phyloP scores from a whole-genome alignment of 2,797 vertebrate genomes.

The Xerus rutilus region DNA sequence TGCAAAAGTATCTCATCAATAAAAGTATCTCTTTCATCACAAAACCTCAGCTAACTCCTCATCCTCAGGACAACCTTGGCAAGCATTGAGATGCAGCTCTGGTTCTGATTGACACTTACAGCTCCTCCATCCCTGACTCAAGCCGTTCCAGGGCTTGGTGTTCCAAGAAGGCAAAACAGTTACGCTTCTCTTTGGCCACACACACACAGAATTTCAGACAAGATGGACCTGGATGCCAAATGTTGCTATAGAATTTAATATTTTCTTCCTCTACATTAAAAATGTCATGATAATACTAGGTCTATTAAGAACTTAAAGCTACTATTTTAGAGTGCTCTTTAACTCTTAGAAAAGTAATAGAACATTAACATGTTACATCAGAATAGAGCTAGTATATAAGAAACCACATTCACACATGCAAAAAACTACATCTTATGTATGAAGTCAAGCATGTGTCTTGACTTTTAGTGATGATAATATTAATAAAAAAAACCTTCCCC shows the following conservation, averaged over 20 bases:
- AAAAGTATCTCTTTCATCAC: not conserved
- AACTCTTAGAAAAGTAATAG: not conserved
- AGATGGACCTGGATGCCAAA: not conserved
- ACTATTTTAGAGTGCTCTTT: not conserved
- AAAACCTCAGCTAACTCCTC: not conserved
- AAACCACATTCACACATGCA: not conserved
- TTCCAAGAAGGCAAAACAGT: conserved; percentile 9
- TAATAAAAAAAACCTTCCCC: not conserved
- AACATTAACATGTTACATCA: not conserved
- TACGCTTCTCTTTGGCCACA: not conserved
- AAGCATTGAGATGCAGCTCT: not conserved
- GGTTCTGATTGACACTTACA: not conserved
- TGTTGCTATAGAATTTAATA: not conserved
- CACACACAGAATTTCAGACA: conserved; percentile 14
- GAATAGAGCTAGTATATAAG: not conserved
- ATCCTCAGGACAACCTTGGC: not conserved
- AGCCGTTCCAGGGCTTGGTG: not conserved
- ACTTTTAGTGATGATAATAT: not conserved
- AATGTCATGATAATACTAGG: not conserved
- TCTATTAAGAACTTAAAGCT: conserved; percentile 28
- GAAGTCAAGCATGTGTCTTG: conserved; percentile 28
- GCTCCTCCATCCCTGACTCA: not conserved
- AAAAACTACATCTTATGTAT: not conserved
- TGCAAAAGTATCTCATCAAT: not conserved
- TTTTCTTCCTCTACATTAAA: conserved; percentile 47